Evolutionary conservation across 2,888 invertebrate species (phyloP).

Genomic region (Drosophila vallismaia): DNA sequence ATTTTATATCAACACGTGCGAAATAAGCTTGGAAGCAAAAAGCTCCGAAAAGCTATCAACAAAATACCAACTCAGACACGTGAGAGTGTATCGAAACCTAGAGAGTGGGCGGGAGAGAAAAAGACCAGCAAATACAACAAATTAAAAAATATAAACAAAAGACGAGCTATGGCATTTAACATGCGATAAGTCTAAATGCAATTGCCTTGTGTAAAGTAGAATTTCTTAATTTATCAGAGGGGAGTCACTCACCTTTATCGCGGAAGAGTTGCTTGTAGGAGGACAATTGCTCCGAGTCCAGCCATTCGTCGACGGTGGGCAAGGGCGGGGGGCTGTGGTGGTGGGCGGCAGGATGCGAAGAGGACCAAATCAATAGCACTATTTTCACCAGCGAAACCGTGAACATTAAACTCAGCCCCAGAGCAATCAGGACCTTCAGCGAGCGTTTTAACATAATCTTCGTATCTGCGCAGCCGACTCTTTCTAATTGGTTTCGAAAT

Average conservation of each 20-base stretch:
- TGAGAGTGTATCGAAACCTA: conserved; percentile 2
- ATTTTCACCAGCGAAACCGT: conserved; percentile 84
- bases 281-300: conserved; percentile 89
- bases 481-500: conserved; percentile 15
- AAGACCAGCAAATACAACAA: conserved; percentile 19
- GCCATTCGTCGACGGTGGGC: conserved; percentile 89
- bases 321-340: conserved; percentile 83
- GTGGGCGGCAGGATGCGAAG: conserved; percentile 75
- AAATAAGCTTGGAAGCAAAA: conserved; percentile 12
- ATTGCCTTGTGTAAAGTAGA: background rate
- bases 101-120: conserved; percentile 11
- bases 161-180: conserved; percentile 2
- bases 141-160: conserved; percentile 36
- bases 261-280: conserved; percentile 89
- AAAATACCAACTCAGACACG: conserved; percentile 19
- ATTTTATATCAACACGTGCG: conserved; percentile 19
- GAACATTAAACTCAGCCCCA: conserved; percentile 85
- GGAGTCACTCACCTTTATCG: conserved; percentile 87
- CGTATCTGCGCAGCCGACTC: conserved; percentile 28
- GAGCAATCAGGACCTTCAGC: conserved; percentile 84
- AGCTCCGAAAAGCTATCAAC: conserved; percentile 25
- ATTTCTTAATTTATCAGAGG: background rate
- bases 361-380: conserved; percentile 84
- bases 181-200: conserved; percentile 18
- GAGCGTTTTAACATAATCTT: conserved; percentile 81